phyloP scores from a whole-genome alignment of 2,797 vertebrate genomes.

The Urophycis tenuis region DNA sequence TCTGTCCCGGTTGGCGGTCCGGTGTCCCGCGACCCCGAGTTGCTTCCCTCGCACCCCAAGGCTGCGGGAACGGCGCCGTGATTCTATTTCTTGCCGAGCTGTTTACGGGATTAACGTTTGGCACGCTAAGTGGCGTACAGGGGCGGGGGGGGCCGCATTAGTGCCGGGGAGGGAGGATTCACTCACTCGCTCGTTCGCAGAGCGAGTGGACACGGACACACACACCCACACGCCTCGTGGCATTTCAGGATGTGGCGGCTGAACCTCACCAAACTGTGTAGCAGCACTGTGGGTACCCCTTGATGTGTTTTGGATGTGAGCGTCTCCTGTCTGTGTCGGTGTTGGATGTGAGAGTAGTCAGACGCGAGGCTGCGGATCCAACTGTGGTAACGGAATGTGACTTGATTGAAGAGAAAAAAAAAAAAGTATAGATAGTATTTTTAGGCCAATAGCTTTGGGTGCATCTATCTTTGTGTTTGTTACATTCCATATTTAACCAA shows the following conservation, averaged over 20 bases:
- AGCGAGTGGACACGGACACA: constrained; percentile 17
- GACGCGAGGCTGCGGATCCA: neutral
- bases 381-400: neutral
- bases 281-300: constrained; percentile 47
- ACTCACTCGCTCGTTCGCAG: constrained; percentile 6
- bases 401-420: neutral
- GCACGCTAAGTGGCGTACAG: constrained; percentile 46
- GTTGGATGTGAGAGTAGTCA: neutral
- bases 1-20: too few relatives aligned
- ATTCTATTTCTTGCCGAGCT: constrained; percentile 60
- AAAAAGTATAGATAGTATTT: too few relatives aligned
- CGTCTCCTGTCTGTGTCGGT: neutral
- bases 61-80: constrained; percentile 50
- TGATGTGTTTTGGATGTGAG: neutral
- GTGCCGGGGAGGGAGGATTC: constrained; percentile 43
- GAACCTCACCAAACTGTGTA: constrained; percentile 53
- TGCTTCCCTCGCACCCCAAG: neutral
- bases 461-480: neutral
- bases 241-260: constrained; percentile 55
- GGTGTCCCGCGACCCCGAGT: neutral
- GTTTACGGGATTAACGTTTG: constrained; percentile 54
- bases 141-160: constrained; percentile 41
- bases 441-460: neutral
- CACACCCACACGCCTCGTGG: constrained; percentile 26
- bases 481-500: neutral